A percentile compares a stretch with the other conserved stretches of the same genome.
Conservation (phyloP, 2,888 invertebrate genomes). For the Pachymerium ferrugineum region DNA sequence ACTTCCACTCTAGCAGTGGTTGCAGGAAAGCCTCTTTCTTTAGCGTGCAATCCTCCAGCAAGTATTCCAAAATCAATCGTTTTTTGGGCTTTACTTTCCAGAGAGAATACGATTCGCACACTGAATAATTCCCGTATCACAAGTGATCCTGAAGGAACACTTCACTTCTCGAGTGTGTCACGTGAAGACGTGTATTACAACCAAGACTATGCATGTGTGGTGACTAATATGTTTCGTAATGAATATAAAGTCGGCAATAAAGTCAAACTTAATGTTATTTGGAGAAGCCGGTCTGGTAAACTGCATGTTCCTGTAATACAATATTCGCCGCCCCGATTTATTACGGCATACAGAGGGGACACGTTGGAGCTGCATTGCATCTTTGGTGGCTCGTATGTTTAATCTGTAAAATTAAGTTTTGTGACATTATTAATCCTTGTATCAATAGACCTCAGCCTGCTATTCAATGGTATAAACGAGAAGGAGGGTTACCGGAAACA, state of each 20-base stretch:
- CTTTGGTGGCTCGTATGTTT: constrained; percentile 72
- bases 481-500: constrained; percentile 55
- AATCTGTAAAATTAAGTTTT: too few species aligned
- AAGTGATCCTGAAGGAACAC: constrained; percentile 88
- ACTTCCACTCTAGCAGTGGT: constrained; percentile 58
- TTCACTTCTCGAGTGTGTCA: constrained; percentile 96
- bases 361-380: background rate
- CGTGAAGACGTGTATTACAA: constrained; percentile 73
- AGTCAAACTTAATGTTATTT: background rate
- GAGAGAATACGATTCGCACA: constrained; percentile 70
- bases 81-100: constrained; percentile 86
- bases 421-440: too few species aligned
- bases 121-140: constrained; percentile 92
- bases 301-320: too few species aligned
- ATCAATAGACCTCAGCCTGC: constrained; percentile 88
- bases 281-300: too few species aligned
- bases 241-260: constrained; percentile 76
- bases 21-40: constrained; percentile 81
- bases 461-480: constrained; percentile 85
- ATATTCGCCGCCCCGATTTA: too few species aligned
- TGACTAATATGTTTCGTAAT: constrained; percentile 60
- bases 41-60: constrained; percentile 87
- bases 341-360: too few species aligned
- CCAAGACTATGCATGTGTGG: constrained; percentile 88
- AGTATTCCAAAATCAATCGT: constrained; percentile 94